These are phyloP conservation scores for Ophion ellenae DNA, from an alignment of 2,888 invertebrate genomes.

Conservation along the genomic window DNA sequence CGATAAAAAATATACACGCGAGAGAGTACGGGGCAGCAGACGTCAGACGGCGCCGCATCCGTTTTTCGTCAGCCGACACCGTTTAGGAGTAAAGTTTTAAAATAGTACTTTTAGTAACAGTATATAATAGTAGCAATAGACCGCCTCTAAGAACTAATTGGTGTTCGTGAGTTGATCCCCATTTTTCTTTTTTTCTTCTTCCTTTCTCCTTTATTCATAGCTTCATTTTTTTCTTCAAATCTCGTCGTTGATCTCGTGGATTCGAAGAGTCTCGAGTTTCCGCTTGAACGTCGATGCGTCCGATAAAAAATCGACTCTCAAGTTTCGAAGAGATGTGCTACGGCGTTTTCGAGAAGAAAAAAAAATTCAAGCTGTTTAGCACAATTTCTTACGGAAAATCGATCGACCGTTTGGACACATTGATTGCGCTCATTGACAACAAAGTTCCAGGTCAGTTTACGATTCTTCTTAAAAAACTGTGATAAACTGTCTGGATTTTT, in stretches of 20 bases:
- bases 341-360: neutral
- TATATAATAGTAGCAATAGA: constrained; percentile 78
- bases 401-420: too few species aligned
- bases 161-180: constrained; percentile 84
- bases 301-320: neutral
- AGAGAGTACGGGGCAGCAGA: constrained; percentile 31
- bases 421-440: too few species aligned
- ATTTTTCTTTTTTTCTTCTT: neutral
- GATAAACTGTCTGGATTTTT: too few species aligned
- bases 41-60: constrained; percentile 26
- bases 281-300: neutral
- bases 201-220: constrained; percentile 44
- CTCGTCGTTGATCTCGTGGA: constrained; percentile 14
- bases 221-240: constrained; percentile 12
- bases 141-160: constrained; percentile 83
- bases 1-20: constrained; percentile 32
- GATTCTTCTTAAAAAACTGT: too few species aligned
- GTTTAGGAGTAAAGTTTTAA: constrained; percentile 16
- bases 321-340: neutral
- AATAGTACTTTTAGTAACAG: constrained; percentile 72
- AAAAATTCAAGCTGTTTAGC: neutral
- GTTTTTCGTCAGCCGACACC: constrained; percentile 17
- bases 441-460: too few species aligned
- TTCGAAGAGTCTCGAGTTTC: neutral
- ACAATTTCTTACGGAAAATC: too few species aligned